These are phyloP conservation scores for Discoglossus pictus DNA, from an alignment of 2,797 vertebrate genomes.

Conservation along the genomic window DNA sequence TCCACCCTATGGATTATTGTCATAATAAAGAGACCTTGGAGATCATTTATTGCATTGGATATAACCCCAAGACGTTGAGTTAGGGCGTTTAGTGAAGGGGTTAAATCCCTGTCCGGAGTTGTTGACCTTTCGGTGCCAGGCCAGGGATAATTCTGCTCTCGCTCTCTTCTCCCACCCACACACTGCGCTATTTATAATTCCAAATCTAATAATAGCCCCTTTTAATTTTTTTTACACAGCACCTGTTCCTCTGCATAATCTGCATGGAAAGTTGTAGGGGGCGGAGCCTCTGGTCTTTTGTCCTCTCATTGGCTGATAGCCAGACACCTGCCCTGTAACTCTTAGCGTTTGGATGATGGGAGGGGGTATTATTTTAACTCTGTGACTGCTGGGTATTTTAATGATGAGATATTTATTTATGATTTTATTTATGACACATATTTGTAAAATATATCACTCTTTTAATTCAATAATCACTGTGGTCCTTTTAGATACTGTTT, in stretches of 20 bases:
- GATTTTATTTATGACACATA: too few species aligned
- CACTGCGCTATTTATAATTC: slow-evolving; percentile 34
- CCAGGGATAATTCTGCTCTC: not conserved
- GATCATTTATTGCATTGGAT: too few species aligned
- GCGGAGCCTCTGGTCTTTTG: slow-evolving; percentile 41
- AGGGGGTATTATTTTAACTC: slow-evolving; percentile 25
- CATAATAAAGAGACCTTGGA: too few species aligned
- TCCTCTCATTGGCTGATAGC: slow-evolving; percentile 36
- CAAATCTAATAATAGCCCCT: slow-evolving; percentile 36
- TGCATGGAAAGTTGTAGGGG: slow-evolving; percentile 28
- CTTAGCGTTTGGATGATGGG: slow-evolving; percentile 3
- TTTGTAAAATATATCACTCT: too few species aligned
- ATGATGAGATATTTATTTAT: too few species aligned
- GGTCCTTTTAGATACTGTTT: too few species aligned
- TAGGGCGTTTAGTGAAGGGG: too few species aligned
- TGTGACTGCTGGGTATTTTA: not conserved
- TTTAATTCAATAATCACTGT: too few species aligned
- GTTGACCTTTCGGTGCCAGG: slow-evolving; percentile 23
- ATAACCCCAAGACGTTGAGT: too few species aligned
- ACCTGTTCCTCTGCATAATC: slow-evolving; percentile 42
- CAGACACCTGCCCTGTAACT: slow-evolving; percentile 37
- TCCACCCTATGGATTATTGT: too few species aligned
- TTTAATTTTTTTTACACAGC: slow-evolving; percentile 35
- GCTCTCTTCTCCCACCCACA: slow-evolving; percentile 16
- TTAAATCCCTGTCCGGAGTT: slow-evolving; percentile 11